These are phyloP conservation scores for Amphiprion clarkii DNA, from an alignment of 2,797 vertebrate species.

Conservation along the genomic window DNA sequence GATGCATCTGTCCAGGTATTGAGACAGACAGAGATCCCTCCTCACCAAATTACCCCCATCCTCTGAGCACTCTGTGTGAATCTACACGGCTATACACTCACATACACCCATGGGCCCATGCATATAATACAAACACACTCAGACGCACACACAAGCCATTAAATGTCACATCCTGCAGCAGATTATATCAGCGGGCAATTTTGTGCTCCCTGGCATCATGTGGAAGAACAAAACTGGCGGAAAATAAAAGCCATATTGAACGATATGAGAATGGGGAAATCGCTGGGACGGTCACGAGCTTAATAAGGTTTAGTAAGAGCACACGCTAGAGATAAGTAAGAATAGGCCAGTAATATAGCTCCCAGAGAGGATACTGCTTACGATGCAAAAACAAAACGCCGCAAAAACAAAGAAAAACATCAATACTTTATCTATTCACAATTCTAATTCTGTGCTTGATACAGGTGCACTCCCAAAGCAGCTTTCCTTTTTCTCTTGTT, in stretches of 20 bases:
- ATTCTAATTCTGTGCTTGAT: constrained; percentile 2
- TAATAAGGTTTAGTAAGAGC: constrained; percentile 50
- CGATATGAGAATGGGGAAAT: constrained; percentile 60
- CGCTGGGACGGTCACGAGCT: constrained; percentile 30
- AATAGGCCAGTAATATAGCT: constrained; percentile 28
- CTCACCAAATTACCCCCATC: constrained; percentile 72
- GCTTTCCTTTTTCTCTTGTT: constrained; percentile 4
- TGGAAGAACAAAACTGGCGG: constrained; percentile 58
- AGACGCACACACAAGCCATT: constrained; percentile 52
- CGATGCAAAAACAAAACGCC: neutral
- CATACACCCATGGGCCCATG: constrained; percentile 30
- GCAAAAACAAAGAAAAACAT: constrained; percentile 18
- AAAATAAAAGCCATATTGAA: constrained; percentile 70
- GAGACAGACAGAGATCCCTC: constrained; percentile 75
- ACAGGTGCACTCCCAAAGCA: neutral
- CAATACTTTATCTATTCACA: neutral
- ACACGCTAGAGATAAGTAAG: constrained; percentile 39
- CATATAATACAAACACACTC: constrained; percentile 40
- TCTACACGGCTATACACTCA: constrained; percentile 46
- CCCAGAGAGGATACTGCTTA: constrained; percentile 19
- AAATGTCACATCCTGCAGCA: constrained; percentile 68
- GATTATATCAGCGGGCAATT: constrained; percentile 71
- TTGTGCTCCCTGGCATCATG: constrained; percentile 59
- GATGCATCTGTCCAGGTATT: constrained; percentile 80
- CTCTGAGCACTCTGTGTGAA: constrained; percentile 62